Evolutionary conservation across 2,888 invertebrate genomes (phyloP), one percentile per base, ranked within the genome.

Genomic region (Tipula confusa): DNA sequence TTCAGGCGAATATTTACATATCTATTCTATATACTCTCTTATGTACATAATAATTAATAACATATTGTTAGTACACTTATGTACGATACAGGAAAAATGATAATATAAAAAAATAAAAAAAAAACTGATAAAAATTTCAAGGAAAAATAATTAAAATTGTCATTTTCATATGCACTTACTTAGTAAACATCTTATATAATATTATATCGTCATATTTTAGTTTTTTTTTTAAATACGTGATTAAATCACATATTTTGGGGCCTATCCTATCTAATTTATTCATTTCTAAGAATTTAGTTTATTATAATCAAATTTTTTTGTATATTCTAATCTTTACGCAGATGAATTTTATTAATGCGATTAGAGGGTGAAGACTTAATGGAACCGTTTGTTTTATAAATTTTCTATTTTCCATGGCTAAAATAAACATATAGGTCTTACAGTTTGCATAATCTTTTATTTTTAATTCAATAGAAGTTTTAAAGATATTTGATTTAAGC

Each of bases 231-330:
- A 43, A 15, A 1, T 64, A 64, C 64, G 64, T 64, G 64, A 24
- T 24, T 7, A 24, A 64, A 64, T 64, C 64, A 64, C 5, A 15
- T 24, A 64, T 64, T 64, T 64, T 64, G 64, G n/a, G 9, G 24
- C 64, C 64, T 24, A 64, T 64, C 64, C 24, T 64, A 64, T 64
- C 64, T 64, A 64, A 24, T 64, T 64, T 64, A 64, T 64, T 64
- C 64, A 24, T 7, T 64, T 64, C 64, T 3, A 64, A 64, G 64
- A 64, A 64, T 64, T 64, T 64, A 64, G 24, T 64, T 64, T 64
- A 64, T 18, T 24, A 24, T 24, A 18, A 64, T 7, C 64, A 64
- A 64, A 64, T 15, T 43, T 43, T 43, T n/a, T 43, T 43, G 4
- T 43, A 3, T 15, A 64, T 64, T 64, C 24, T 64, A 64, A 64